Percentiles rank a stretch among this genome's conserved stretches.
These are phyloP conservation scores for Kryptolebias ocellatus DNA, from an alignment of 2,797 vertebrate genomes.

Conservation along the genomic window DNA sequence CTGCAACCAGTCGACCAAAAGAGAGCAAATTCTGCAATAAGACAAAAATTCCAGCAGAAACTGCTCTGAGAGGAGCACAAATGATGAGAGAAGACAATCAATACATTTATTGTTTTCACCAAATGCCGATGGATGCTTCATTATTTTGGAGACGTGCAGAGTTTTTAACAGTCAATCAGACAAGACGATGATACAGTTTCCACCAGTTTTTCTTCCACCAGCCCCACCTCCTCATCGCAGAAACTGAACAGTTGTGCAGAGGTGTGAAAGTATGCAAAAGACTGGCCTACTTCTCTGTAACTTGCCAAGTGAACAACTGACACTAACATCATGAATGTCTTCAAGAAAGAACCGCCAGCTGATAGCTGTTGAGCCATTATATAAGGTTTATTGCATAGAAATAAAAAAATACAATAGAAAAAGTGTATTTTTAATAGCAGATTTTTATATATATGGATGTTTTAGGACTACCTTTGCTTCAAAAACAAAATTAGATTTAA, in stretches of 20 bases:
- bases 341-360: constrained; percentile 6
- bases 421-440: background rate
- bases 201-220: background rate
- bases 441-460: too few relatives aligned
- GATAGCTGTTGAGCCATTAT: background rate
- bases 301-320: background rate
- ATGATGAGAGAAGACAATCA: background rate
- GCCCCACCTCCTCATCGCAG: background rate
- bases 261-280: constrained; percentile 17
- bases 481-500: background rate
- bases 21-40: background rate
- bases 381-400: background rate
- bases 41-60: background rate
- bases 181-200: background rate
- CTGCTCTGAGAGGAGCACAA: background rate
- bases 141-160: background rate
- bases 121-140: background rate
- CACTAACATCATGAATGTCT: background rate
- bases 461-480: background rate
- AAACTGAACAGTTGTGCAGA: background rate
- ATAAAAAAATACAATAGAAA: background rate
- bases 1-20: background rate
- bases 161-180: background rate
- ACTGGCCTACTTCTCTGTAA: constrained; percentile 2
- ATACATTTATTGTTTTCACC: too few relatives aligned